Base-by-base conservation (phyloP, 2,888 invertebrate species). In the Athalia circularis region DNA sequence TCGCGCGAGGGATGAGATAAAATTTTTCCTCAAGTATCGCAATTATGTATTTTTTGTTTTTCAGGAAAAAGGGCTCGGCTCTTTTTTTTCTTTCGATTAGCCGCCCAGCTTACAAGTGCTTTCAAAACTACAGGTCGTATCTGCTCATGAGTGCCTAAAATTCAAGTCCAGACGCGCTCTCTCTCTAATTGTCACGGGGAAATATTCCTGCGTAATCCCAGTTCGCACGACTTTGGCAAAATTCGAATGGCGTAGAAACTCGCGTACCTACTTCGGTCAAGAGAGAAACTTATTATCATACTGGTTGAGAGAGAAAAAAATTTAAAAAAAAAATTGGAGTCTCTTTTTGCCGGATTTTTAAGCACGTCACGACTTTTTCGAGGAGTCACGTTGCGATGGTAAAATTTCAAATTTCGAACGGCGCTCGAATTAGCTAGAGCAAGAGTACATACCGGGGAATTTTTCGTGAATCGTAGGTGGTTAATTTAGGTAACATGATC, bases 261-360 rank as follows among this genome's bases (percentile, higher is more conserved):
- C 72, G 72, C 47, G 59, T 62, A 75, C n/a, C n/a, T n/a, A n/a
- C 75, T 64, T 75, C 29, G 75, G 75, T 75, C 75, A 75, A 47
- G 29, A 57, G 45, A 2, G 52, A 72, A 72, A 59, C 57, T 72
- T 59, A 72, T 72, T 72, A 72, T 72, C 72, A 59, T 43, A 50
- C 68, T 47, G 0, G 29, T 29, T 13, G 1, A 65, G 47, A 5
- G n/a, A 47, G 5, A 29, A 29, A 29, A 29, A 29, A 29, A 29
- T 1, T 29, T 0, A 29, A 29, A 29, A 0, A 29, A 29, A 29
- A 29, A 29, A 29, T 29, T 0, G 29, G 29, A 29, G 29, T 29
- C 29, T 29, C 29, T 29, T 29, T 29, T 29, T 29, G 2, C 29
- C 29, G 0, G 29, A 29, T 29, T 29, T 29, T 29, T 29, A 29